phyloP scores from a whole-genome alignment of 1,140 invertebrate genomes.

The Cardiocondyla obscurior region DNA sequence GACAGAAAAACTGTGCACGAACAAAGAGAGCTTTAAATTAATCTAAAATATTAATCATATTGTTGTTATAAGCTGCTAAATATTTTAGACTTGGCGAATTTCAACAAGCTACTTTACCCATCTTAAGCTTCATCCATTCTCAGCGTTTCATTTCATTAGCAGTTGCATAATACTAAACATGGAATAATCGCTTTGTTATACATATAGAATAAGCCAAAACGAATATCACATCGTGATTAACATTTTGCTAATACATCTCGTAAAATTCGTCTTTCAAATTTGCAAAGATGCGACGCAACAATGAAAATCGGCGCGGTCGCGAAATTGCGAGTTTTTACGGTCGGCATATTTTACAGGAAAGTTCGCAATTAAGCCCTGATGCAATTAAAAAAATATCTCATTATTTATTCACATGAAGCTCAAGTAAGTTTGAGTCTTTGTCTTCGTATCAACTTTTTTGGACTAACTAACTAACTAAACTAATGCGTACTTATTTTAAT shows the following conservation, averaged over 20 bases:
- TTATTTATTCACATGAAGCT: conserved; percentile 1
- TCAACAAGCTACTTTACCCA: neutral
- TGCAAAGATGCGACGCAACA: conserved; percentile 14
- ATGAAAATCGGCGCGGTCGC: conserved; percentile 1
- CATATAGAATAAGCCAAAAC: neutral
- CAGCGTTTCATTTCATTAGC: conserved; percentile 1
- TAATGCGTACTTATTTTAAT: too few relatives aligned
- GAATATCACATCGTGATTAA: neutral
- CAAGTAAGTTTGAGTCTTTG: neutral
- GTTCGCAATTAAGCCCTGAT: conserved; percentile 24
- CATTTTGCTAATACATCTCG: neutral
- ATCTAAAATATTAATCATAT: neutral
- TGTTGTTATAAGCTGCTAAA: neutral
- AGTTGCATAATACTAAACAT: conserved; percentile 20
- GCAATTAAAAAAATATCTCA: conserved; percentile 32
- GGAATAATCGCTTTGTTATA: neutral
- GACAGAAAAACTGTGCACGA: neutral
- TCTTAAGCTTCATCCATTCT: neutral
- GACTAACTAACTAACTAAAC: too few relatives aligned
- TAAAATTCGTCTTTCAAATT: conserved; percentile 19
- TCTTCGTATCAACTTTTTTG: neutral
- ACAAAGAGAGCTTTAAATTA: neutral
- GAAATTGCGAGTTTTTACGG: conserved; percentile 54
- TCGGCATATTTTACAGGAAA: neutral
- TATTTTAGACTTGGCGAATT: neutral